Evolutionary conservation across 2,888 invertebrate genomes (phyloP).

Genomic region (Harmothoe impar): DNA sequence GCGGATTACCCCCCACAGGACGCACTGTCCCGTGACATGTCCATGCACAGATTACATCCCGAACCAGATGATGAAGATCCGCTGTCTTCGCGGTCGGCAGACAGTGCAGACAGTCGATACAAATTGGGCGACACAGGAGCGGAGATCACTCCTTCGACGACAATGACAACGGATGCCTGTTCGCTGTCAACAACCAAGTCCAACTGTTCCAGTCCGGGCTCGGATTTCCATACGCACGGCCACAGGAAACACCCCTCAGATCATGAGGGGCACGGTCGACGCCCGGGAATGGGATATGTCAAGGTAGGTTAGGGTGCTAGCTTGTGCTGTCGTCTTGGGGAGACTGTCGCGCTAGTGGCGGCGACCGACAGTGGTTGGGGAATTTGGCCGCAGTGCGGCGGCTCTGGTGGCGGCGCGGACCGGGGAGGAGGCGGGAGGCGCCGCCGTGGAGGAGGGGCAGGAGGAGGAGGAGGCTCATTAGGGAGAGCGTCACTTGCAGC

Average conservation of each 20-base stretch:
- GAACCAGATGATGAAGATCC: slow-evolving; percentile 54
- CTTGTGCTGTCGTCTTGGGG: not conserved
- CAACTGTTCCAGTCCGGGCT: slow-evolving; percentile 55
- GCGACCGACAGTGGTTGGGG: not conserved
- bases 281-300: slow-evolving; percentile 49
- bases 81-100: slow-evolving; percentile 44
- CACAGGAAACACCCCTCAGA: slow-evolving; percentile 26
- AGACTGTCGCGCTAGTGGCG: not conserved
- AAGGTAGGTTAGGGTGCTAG: slow-evolving; percentile 39
- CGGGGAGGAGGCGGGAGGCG: not conserved
- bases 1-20: not conserved
- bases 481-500: not conserved
- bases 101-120: slow-evolving; percentile 44
- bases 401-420: not conserved
- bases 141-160: slow-evolving; percentile 55
- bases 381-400: slow-evolving; percentile 8
- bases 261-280: slow-evolving; percentile 1
- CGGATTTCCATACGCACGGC: slow-evolving; percentile 48
- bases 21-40: slow-evolving; percentile 43
- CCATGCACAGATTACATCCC: slow-evolving; percentile 55
- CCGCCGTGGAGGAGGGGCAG: not conserved
- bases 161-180: slow-evolving; percentile 58
- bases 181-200: slow-evolving; percentile 61
- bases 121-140: slow-evolving; percentile 50
- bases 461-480: not conserved